phyloP scores from a whole-genome alignment of 1,140 invertebrate species.

The Ruditapes philippinarum region DNA sequence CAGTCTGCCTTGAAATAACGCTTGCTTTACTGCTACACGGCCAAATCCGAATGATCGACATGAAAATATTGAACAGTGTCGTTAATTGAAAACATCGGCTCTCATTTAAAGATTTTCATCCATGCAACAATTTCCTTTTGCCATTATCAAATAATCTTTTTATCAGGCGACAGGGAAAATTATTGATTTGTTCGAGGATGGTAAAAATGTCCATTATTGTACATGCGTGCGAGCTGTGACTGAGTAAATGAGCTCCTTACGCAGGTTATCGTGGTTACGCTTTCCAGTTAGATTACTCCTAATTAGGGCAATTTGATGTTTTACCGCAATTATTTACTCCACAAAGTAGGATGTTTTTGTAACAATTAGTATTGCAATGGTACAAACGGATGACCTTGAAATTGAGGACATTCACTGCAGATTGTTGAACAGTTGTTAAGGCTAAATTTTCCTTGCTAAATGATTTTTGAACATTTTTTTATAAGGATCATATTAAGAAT shows the following conservation, averaged over 20 bases:
- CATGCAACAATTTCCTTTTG: constrained; percentile 25
- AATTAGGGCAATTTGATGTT: neutral
- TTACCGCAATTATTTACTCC: neutral
- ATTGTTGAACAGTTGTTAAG: too few relatives aligned
- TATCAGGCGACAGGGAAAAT: constrained; percentile 1
- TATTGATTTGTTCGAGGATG: constrained; percentile 24
- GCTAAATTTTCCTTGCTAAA: too few relatives aligned
- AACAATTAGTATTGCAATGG: too few relatives aligned
- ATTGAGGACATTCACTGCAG: too few relatives aligned
- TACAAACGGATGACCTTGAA: too few relatives aligned
- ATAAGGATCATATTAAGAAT: too few relatives aligned
- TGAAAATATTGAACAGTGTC: constrained; percentile 15
- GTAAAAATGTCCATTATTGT: constrained; percentile 1
- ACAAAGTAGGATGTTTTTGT: too few relatives aligned
- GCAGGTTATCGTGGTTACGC: neutral
- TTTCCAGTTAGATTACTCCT: neutral
- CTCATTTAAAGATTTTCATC: constrained; percentile 1
- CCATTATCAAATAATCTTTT: constrained; percentile 32
- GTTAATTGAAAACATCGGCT: neutral
- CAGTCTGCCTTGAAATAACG: neutral
- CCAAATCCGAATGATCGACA: neutral
- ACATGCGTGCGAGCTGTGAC: neutral
- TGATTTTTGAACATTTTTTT: too few relatives aligned
- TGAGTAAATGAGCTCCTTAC: neutral
- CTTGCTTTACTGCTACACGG: neutral